Conservation (phyloP, 30 jellyfish, hydroid and myxozoan genomes). For the Aurelia sp. region DNA sequence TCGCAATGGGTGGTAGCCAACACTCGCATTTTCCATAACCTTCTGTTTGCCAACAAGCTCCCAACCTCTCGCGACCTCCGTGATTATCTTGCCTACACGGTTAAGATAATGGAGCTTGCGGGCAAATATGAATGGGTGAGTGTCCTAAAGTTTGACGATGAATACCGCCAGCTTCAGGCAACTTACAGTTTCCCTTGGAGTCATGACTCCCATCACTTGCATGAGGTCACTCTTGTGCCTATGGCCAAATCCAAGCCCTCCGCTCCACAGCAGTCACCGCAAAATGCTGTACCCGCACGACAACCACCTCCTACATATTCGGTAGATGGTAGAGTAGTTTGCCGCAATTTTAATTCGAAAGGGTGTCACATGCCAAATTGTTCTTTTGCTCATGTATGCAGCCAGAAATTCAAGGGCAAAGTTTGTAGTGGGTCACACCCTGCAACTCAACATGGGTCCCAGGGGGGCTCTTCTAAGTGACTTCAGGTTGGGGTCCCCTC, state of each 20-base stretch:
- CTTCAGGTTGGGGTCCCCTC: background rate
- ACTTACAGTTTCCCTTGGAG: background rate
- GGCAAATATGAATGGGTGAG: background rate
- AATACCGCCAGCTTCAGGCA: background rate
- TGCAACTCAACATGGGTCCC: background rate
- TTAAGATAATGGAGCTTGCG: background rate
- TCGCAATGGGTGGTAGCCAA: slow-evolving; percentile 3
- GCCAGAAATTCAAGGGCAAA: background rate
- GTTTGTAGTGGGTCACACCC: background rate
- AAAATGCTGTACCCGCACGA: background rate
- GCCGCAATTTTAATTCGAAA: slow-evolving; percentile 1
- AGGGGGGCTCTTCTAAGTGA: background rate
- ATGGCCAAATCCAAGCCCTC: background rate
- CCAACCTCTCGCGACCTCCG: background rate
- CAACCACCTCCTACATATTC: background rate
- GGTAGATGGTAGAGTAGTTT: background rate
- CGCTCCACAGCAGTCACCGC: background rate
- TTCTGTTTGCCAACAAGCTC: background rate
- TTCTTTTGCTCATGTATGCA: background rate
- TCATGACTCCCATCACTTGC: background rate
- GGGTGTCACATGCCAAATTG: background rate
- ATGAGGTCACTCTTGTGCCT: background rate
- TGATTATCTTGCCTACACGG: slow-evolving; percentile 11
- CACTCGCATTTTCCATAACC: background rate
- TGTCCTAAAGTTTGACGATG: slow-evolving; percentile 7